Evolutionary conservation across 2,797 vertebrate species (phyloP), one percentile per base, ranked within the genome.

Genomic region (Hemibagrus guttatus): DNA sequence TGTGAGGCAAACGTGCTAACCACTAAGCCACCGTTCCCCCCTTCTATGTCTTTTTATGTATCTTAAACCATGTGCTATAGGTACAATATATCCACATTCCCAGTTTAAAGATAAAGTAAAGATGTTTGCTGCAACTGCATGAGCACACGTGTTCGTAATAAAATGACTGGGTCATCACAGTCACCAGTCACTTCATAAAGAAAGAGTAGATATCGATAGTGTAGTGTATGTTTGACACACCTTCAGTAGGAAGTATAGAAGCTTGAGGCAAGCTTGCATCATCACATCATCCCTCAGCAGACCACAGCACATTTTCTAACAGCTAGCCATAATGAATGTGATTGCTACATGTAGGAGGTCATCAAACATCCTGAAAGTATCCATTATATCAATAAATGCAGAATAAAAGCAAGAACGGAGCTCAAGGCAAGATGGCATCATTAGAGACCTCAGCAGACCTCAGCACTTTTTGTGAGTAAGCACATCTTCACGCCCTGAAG

Each of bases 371-470:
- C 35, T 46, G 39, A 63, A 64, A 49, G 79, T 64, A n/a, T 81
- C 79, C 59, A 64, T 46, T 28, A 79, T 59, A 78, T 78, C 58
- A n/a, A 81, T 81, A 81, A 81, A 49, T 64, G 28, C 59, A n/a
- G 61, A n/a, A 63, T 64, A 64, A 81, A 81, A 64, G 3, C 3
- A 2, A 63, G 26, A 5, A 12, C 1, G 9, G 5, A 28, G 59
- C 79, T 81, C 6, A 26, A 63, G 54, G 39, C 79, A 81, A 17
- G 35, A 8, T 58, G 79, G 58, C 14, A 9, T 64, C 79, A 81
- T 81, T 81, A 64, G 28, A 81, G 79, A 46, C 59, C 59, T 81
- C 85, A 72, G 66, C 56, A 81, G 59, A 81, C 58, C 79, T 81
- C 85, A 63, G 56, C 56, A 68, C n/a, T 49, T 66, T 82, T 52